Conservation (phyloP, 1,140 invertebrate genomes). For the Drosophila nigromelanica region DNA sequence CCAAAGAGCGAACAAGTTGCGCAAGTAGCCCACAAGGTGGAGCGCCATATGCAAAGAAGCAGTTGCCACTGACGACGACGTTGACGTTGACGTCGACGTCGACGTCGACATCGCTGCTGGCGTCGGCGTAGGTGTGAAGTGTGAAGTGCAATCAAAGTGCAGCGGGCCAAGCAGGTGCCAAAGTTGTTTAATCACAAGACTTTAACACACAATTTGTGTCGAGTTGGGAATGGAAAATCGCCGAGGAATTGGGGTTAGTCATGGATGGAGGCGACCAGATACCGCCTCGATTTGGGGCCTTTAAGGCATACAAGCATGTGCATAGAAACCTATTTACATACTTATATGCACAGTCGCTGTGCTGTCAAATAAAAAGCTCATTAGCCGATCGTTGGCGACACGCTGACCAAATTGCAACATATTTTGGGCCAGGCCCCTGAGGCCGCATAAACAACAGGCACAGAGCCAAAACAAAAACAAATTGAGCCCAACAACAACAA, state of each 20-base stretch:
- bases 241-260: constrained; percentile 40
- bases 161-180: constrained; percentile 58
- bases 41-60: constrained; percentile 34
- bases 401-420: constrained; percentile 71
- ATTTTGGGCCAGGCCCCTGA: constrained; percentile 15
- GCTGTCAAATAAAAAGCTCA: constrained; percentile 74
- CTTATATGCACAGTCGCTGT: not conserved
- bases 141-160: constrained; percentile 72
- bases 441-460: constrained; percentile 13
- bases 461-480: constrained; percentile 18
- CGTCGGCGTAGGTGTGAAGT: constrained; percentile 63
- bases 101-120: constrained; percentile 15
- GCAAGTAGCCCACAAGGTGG: constrained; percentile 56
- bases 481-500: constrained; percentile 31
- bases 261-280: not conserved
- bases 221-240: constrained; percentile 29
- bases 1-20: constrained; percentile 49
- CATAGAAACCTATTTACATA: not conserved
- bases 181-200: constrained; percentile 74
- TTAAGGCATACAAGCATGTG: not conserved
- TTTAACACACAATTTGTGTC: constrained; percentile 69
- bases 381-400: constrained; percentile 50
- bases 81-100: not conserved
- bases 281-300: not conserved
- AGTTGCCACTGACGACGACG: not conserved